Evolutionary conservation across 2,797 vertebrate genomes (phyloP), one percentile per base, ranked within the genome.

Genomic region (Harpagifer antarcticus): DNA sequence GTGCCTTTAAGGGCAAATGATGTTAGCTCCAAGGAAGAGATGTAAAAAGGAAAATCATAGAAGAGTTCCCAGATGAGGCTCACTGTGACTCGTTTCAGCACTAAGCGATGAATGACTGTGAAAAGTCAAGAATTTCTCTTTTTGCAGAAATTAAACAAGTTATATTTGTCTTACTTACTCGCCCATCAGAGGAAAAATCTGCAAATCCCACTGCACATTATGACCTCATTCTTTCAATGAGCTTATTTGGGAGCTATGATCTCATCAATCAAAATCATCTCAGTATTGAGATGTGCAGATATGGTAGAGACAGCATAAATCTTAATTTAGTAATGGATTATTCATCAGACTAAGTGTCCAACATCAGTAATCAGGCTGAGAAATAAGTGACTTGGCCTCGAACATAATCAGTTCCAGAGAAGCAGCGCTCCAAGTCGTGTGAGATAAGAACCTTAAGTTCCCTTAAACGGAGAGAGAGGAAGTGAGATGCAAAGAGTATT

Each of bases 401-500:
- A 16, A 65, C 54, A 67, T 81, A 73, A 87, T 81, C 70, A 64
- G 53, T 68, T 76, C 54, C 79, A 78, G 74, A 81, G 71, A 74
- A 19, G 64, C 15, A 1, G 43, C 23, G 42, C 49, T 84, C 81
- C 66, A 68, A 74, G 69, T 65, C 3, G 42, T 65, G 57, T 54
- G 43, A 88, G 87, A 91, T 89, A 90, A 90, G 78, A 91, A 86
- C 63, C 63, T 77, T 57, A 82, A 59, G 74, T 85, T 92, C 45
- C 90, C 87, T 87, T 92, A 88, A 86, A 93, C 79, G 90, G 92
- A 54, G 80, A 86, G 27, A 74, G 58, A 88, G 76, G 82, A 90
- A 78, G 83, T 87, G 74, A 84, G 76, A 85, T 64, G 62, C 49
- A 58, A 50, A 81, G 69, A 73, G 42, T 58, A 43, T n/a, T 9